Percentiles rank a stretch among this genome's conserved stretches.
These are phyloP conservation scores for Aphodius granarius DNA, from an alignment of 2,888 invertebrate genomes.

Conservation along the genomic window DNA sequence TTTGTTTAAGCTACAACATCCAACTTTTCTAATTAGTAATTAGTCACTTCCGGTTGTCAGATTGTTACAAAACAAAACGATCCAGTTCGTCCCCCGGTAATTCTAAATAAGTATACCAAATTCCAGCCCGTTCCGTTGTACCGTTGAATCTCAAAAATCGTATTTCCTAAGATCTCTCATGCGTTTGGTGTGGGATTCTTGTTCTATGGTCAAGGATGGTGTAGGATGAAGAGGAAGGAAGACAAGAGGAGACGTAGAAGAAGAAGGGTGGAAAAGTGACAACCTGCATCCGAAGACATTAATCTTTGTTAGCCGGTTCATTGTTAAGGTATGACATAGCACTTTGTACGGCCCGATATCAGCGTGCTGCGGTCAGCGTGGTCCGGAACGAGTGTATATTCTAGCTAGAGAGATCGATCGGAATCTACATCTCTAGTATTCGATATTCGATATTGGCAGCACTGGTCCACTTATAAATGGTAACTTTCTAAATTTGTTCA, in stretches of 20 bases:
- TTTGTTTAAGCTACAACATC: too few relatives aligned
- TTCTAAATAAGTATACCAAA: too few relatives aligned
- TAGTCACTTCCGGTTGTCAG: too few relatives aligned
- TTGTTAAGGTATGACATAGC: constrained; percentile 45
- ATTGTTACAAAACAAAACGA: too few relatives aligned
- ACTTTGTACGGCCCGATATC: constrained; percentile 28
- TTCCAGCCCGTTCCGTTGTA: too few relatives aligned
- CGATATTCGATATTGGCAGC: neutral
- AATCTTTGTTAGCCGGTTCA: constrained; percentile 47
- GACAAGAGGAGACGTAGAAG: neutral
- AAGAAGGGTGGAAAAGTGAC: constrained; percentile 22
- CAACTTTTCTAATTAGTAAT: too few relatives aligned
- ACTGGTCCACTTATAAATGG: neutral
- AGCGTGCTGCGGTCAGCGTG: neutral
- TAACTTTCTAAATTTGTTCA: neutral
- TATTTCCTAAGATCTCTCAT: neutral
- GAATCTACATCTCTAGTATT: neutral
- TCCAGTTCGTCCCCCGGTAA: too few relatives aligned
- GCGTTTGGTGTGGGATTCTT: neutral
- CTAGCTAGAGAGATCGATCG: neutral
- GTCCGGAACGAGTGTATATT: neutral
- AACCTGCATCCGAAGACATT: constrained; percentile 40
- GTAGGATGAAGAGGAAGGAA: neutral
- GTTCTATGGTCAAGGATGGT: neutral
- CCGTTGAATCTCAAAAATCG: neutral